Base-by-base conservation (phyloP, 2,113 vertebrate genomes). In the Anseranas semipalmata region DNA sequence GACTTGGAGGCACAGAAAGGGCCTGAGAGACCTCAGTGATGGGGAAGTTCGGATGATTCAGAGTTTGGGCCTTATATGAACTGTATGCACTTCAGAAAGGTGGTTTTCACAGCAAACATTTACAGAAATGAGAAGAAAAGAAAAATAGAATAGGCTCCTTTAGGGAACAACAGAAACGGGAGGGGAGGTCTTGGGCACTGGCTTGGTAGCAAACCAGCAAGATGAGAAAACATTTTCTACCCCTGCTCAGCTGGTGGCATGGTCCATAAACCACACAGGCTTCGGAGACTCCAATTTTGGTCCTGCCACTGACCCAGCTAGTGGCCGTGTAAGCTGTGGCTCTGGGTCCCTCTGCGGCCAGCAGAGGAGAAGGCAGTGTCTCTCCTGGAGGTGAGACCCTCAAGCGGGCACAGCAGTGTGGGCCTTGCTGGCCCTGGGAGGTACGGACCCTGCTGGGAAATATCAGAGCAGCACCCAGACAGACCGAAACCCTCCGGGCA, bases 341-440 rank as follows among this genome's bases (percentile, higher is more conserved):
- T 82, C 71, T 60, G 48, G 0, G 1, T 20, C 35, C 62, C 62
- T 10, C 66, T 68, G 20, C 3, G 18, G 56, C 33, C 33, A n/a
- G 33, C 33, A 22, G 30, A 41, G 82, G 28, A 77, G 20, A 60
- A 84, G 28, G 24, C 21, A 74, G n/a, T 2, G 15, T 52, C 27
- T 82, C 28, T n/a, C 37, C 43, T 46, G 37, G 3, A 84, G n/a
- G 12, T 15, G 50, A 66, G 28, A 87, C 13, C 48, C 50, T 71
- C 46, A 39, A 18, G 15, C 0, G 0, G 45, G 52, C 4, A 0
- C 46, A 83, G 66, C 50, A 78, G 73, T 14, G 14, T 0, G 0
- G 8, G 6, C 30, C 45, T 65, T 0, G 18, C 65, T 63, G 24
- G 13, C 71, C 33, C 43, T 82, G 19, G 28, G 13, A 85, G 12